Percentiles rank a stretch among this genome's conserved stretches.
Conservation (phyloP, 2,797 vertebrate genomes). For the Sebastes trivittatus region DNA sequence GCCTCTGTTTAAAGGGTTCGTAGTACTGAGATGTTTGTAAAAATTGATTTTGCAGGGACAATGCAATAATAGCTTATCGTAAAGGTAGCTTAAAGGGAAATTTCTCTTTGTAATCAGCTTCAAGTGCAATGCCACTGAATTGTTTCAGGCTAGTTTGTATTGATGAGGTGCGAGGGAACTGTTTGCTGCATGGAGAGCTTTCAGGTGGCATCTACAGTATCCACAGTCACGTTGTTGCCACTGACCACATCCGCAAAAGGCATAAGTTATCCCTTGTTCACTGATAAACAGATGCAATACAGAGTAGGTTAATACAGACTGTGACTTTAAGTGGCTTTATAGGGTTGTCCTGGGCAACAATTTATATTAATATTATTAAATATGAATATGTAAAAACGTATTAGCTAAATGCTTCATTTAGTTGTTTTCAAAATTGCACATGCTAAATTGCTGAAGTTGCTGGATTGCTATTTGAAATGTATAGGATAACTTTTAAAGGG, state of each 20-base stretch:
- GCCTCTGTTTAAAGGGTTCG: slow-evolving; percentile 40
- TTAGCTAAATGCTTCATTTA: not conserved
- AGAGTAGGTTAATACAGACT: not conserved
- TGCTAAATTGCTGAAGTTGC: not conserved
- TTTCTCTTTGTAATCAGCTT: slow-evolving; percentile 31
- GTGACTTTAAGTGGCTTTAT: not conserved
- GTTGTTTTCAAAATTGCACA: not conserved
- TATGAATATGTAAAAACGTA: not conserved
- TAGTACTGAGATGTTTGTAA: not conserved
- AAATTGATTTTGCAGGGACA: slow-evolving; percentile 1
- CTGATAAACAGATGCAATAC: not conserved
- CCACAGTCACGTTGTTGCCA: not conserved
- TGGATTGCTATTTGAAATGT: not conserved
- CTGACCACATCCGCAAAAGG: not conserved
- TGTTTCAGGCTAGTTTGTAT: not conserved
- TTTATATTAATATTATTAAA: not conserved
- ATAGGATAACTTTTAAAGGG: not conserved
- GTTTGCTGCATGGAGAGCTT: not conserved
- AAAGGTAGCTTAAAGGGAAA: slow-evolving; percentile 55
- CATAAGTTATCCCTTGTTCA: not conserved
- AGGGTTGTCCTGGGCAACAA: not conserved
- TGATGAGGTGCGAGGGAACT: not conserved
- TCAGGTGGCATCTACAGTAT: too few species aligned
- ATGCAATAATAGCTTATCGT: not conserved
- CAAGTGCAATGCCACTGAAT: not conserved